Evolutionary conservation across 2,888 invertebrate species (phyloP).

Genomic region (Caenorhabditis angaria): DNA sequence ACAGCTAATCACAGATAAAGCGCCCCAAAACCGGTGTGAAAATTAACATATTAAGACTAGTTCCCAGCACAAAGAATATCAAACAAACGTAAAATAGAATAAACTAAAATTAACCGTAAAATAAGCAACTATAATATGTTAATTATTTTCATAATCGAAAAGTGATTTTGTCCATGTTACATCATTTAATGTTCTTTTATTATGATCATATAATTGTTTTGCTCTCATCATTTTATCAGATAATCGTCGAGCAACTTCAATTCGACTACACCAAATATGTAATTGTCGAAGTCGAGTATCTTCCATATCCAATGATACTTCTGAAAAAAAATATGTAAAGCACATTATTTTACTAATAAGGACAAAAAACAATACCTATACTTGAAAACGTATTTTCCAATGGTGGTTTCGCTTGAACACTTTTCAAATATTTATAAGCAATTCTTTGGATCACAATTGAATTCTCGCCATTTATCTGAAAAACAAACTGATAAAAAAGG

Average conservation of each 20-base stretch:
- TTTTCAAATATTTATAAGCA: conserved; percentile 58
- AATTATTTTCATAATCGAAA: conserved; percentile 19
- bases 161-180: conserved; percentile 34
- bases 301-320: conserved; percentile 50
- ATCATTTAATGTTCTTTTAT: conserved; percentile 61
- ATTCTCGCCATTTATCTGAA: conserved; percentile 56
- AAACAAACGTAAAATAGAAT: conserved; percentile 5
- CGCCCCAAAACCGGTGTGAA: background rate
- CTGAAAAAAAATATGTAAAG: conserved; percentile 26
- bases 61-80: background rate
- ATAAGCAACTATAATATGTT: conserved; percentile 3
- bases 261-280: conserved; percentile 56
- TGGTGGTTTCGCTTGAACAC: conserved; percentile 42
- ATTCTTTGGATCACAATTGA: conserved; percentile 60
- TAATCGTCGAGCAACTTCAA: conserved; percentile 57
- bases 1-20: conserved; percentile 5
- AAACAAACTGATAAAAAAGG: background rate
- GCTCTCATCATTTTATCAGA: conserved; percentile 63
- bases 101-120: background rate
- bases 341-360: too few relatives aligned
- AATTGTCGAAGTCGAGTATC: conserved; percentile 31
- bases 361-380: conserved; percentile 42
- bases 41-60: background rate
- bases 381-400: conserved; percentile 47
- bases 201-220: conserved; percentile 69